Base-by-base conservation (phyloP, 2,888 invertebrate species). In the Hydrotaea diabolus region DNA sequence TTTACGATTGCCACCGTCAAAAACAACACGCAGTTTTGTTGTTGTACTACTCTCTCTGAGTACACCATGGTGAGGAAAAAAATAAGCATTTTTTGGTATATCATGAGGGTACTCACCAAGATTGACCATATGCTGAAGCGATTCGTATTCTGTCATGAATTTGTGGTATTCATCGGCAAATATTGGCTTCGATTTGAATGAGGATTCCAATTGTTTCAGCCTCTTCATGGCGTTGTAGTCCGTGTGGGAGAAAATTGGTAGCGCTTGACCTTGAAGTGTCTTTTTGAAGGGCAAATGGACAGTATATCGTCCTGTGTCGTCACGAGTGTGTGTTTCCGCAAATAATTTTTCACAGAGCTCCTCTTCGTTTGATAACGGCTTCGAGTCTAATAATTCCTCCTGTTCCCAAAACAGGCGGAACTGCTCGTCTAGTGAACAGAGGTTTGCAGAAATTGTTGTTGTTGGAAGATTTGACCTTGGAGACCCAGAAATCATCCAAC, bases 401-500 rank as follows among this genome's bases (percentile, higher is more conserved):
- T 81, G 77, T 72, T 84, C 78, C 76, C 78, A 78, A 19, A 78
- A 84, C 15, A 75, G 17, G 0, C 75, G 64, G 13, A 81, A 23
- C 66, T 85, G 79, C 2, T 81, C n/a, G 19, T 82, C 77, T 0
- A 81, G 11, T 5, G 71, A 46, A 21, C 66, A 73, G 5, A 77
- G 3, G 64, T 85, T 82, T 23, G 57, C 64, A 11, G 66, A 55
- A 19, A 81, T 46, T 1, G 19, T 49, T 5, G 15, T 9, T 21
- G 49, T 66, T 2, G 7, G 17, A 11, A 5, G 0, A 0, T 36
- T 7, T n/a, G 19, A 3, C 15, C 17, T 1, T 23, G 26, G 17
- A n/a, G 77, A 43, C 36, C 82, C 78, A 0, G 82, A 78, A 4
- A 82, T 59, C n/a, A 78, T 78, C 76, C 84, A 81, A 3, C 81